Evolutionary conservation across 2,113 vertebrate species (phyloP).

Genomic region (Illadopsis cleaveri): DNA sequence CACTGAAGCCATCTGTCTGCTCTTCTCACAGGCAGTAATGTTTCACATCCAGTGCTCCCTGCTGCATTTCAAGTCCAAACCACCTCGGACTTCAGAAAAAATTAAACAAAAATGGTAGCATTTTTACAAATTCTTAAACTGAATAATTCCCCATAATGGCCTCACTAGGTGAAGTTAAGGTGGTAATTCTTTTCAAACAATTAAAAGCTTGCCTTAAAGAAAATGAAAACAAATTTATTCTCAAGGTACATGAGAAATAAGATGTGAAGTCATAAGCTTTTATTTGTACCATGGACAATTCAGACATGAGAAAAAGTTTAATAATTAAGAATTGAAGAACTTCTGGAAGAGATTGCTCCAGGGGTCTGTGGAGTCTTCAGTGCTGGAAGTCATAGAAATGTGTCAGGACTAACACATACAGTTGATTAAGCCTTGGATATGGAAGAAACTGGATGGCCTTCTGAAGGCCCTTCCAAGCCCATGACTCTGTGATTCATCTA

Average conservation of each 20-base stretch:
- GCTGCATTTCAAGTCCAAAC: neutral
- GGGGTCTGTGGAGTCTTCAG: neutral
- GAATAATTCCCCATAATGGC: neutral
- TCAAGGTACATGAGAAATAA: neutral
- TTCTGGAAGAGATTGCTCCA: neutral
- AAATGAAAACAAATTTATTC: neutral
- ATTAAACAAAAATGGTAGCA: neutral
- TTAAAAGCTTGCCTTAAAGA: neutral
- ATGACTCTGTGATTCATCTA: conserved; percentile 9
- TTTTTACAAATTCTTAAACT: neutral
- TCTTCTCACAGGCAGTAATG: neutral
- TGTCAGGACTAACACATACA: neutral
- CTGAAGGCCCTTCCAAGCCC: conserved; percentile 6
- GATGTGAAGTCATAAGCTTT: neutral
- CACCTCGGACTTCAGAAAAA: neutral
- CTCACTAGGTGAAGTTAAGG: neutral
- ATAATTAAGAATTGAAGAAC: neutral
- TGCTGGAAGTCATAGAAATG: neutral
- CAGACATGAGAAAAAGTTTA: neutral
- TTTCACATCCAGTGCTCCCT: neutral
- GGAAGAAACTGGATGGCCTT: neutral
- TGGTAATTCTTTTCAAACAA: neutral
- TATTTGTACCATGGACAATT: neutral
- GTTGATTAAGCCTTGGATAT: neutral
- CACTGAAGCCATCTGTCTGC: neutral